Evolutionary conservation across 2,797 vertebrate genomes (phyloP), one percentile per base, ranked within the genome.

Genomic region (Melanotaenia pygmaea): DNA sequence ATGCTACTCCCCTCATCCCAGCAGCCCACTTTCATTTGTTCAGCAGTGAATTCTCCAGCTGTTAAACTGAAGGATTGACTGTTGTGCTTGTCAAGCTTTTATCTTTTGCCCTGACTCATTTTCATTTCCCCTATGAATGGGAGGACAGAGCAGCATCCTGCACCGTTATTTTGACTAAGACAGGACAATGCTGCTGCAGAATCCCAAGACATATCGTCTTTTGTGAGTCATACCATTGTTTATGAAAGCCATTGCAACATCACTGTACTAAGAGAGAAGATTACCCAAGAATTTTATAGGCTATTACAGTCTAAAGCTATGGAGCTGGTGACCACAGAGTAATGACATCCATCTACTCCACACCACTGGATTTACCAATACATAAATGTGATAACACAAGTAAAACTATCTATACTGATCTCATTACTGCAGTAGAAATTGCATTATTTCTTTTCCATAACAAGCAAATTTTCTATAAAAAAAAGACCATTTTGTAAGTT

Each of bases 31-130:
- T 91, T 88, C 74, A 89, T 94, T 92, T 93, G 89, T 91, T 92
- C 90, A 75, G 79, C 68, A 79, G 79, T 84, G 87, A 90, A 88
- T 87, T 89, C 90, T 90, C 77, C 74, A 81, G 88, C 90, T 88
- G 88, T 94, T 94, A 92, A 93, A 92, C 89, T 91, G 86, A 94
- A 88, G 74, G 87, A 94, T 91, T 86, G 89, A 88, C 88, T 88
- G 81, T 70, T 74, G 78, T 83, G 82, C 88, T 89, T 92, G 91
- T 92, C 87, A 81, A 80, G 85, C 91, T 90, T 91, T 91, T 93
- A 94, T 93, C 92, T 92, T 87, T 91, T 81, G 74, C 81, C 84
- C 88, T 91, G 90, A 92, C 91, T 94, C 90, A 93, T 93, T 93
- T 92, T 91, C 88, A 88, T 92, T 85, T 86, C 82, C 79, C 69